phyloP scores from a whole-genome alignment of 2,113 vertebrate genomes.

The Ctenomys sociabilis region DNA sequence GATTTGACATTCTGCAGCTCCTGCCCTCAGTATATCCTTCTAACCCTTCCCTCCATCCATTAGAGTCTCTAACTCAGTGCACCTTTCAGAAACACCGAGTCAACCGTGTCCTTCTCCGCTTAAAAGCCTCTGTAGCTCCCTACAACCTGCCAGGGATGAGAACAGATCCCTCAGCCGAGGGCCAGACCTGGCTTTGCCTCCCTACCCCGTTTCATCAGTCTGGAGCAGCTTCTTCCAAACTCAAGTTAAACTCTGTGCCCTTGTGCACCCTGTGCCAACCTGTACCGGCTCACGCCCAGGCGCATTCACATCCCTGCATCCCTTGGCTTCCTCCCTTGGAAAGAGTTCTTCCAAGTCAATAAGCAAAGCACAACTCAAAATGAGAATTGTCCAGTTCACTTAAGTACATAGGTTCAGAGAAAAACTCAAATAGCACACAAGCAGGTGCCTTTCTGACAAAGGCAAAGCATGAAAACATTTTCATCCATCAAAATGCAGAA shows the following conservation, averaged over 20 bases:
- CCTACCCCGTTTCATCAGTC: background rate
- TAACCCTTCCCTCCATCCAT: background rate
- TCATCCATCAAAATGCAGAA: background rate
- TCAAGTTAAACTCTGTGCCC: background rate
- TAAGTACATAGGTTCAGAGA: background rate
- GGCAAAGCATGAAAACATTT: background rate
- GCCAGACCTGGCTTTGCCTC: background rate
- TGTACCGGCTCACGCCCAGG: background rate
- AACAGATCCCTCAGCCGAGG: background rate
- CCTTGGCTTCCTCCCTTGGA: background rate
- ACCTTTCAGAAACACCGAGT: background rate
- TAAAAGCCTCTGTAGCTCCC: background rate
- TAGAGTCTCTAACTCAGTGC: background rate
- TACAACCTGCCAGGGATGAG: background rate
- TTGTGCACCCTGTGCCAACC: no score
- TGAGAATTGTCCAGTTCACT: background rate
- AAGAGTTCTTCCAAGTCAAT: background rate
- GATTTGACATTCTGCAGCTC: background rate
- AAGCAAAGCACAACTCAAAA: background rate
- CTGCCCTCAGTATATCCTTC: background rate
- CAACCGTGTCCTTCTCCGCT: background rate
- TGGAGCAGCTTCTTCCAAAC: background rate
- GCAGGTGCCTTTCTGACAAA: background rate
- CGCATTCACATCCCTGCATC: background rate
- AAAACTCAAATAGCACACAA: background rate